Evolutionary conservation across 2,113 vertebrate genomes (phyloP).

Genomic region (Scopus umbretta): DNA sequence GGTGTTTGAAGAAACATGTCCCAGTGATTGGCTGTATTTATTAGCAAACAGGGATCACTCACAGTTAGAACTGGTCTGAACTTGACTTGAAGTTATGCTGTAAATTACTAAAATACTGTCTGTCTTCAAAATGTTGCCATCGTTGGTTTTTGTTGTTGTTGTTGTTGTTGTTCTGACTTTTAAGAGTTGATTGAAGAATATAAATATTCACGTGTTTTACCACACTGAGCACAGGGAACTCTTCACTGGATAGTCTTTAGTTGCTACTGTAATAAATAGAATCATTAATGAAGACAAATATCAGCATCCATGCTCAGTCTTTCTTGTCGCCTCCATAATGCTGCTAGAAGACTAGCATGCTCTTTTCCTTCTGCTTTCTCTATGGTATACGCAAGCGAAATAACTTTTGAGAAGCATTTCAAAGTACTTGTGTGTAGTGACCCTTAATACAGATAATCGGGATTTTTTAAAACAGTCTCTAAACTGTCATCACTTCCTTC

Average conservation of each 20-base stretch:
- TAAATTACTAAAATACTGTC: not conserved
- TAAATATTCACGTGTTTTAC: not conserved
- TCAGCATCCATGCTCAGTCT: not conserved
- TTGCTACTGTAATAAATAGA: not conserved
- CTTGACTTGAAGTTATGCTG: not conserved
- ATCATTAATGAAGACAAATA: not conserved
- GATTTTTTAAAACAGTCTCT: not conserved
- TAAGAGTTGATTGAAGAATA: not conserved
- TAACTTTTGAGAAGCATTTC: not conserved
- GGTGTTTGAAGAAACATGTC: not conserved
- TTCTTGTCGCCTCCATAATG: rapidly evolving
- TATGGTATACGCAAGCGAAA: not conserved
- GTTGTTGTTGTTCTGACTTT: not conserved
- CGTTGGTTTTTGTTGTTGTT: rapidly evolving
- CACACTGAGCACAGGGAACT: not conserved
- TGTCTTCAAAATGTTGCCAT: not conserved
- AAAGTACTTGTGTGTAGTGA: not conserved
- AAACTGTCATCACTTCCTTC: not conserved
- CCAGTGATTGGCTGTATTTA: not conserved
- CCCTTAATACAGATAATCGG: not conserved
- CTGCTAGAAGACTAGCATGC: not conserved
- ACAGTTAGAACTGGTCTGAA: not conserved
- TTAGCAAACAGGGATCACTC: not conserved
- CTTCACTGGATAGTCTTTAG: not conserved
- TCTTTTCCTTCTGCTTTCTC: not conserved